Percentiles rank a stretch among this genome's conserved stretches.
These are phyloP conservation scores for Telenomus remus DNA, from an alignment of 1,140 invertebrate genomes.

Conservation along the genomic window DNA sequence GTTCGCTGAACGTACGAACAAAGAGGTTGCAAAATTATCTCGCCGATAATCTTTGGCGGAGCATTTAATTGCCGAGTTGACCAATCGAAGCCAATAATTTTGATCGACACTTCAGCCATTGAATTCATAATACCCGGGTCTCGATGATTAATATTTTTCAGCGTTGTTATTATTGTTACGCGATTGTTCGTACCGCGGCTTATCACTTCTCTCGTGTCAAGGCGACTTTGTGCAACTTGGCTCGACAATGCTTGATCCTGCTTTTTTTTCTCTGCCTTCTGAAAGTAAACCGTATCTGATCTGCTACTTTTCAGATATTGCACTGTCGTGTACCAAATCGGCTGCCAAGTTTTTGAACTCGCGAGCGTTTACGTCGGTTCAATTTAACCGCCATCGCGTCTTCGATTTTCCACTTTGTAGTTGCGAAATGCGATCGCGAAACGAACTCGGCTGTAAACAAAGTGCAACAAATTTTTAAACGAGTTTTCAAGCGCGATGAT, in stretches of 20 bases:
- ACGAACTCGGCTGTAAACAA: no score
- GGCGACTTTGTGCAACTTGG: slow-evolving; percentile 27
- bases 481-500: no score
- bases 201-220: slow-evolving; percentile 30
- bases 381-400: no score
- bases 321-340: no score
- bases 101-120: slow-evolving; percentile 25
- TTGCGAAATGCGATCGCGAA: no score
- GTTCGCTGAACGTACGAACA: slow-evolving; percentile 29
- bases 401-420: no score
- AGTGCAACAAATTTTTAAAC: no score
- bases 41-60: slow-evolving; percentile 26
- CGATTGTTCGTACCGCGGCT: slow-evolving; percentile 21
- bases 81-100: slow-evolving; percentile 32
- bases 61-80: slow-evolving; percentile 35
- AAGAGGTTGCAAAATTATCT: slow-evolving; percentile 19
- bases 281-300: slow-evolving; percentile 42
- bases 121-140: slow-evolving; percentile 18
- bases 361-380: no score
- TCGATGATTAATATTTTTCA: slow-evolving; percentile 40
- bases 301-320: slow-evolving; percentile 22
- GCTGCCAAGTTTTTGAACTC: no score
- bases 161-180: slow-evolving; percentile 19
- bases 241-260: slow-evolving; percentile 30
- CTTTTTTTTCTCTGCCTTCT: slow-evolving; percentile 21